Evolutionary conservation across 2,113 vertebrate genomes (phyloP).

Genomic region (Isichthys henryi): DNA sequence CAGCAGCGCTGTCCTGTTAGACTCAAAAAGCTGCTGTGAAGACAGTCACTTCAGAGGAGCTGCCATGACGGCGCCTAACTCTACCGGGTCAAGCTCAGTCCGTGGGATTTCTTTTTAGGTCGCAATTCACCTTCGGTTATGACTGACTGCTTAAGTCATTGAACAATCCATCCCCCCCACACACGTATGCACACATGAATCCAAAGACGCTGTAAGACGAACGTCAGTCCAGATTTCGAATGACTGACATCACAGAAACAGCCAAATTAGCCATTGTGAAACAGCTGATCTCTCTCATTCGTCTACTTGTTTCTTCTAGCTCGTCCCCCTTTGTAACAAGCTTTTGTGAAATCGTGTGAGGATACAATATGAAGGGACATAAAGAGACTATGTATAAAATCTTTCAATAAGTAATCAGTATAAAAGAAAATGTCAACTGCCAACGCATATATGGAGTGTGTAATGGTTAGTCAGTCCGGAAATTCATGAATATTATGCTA

Average conservation of each 20-base stretch:
- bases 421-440: background rate
- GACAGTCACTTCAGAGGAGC: background rate
- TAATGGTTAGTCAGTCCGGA: background rate
- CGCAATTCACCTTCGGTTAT: slow-evolving; percentile 56
- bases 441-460: background rate
- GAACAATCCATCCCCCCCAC: slow-evolving; percentile 52
- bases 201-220: slow-evolving; percentile 49
- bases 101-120: slow-evolving; percentile 49
- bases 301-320: background rate
- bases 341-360: background rate
- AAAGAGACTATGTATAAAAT: background rate
- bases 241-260: slow-evolving; percentile 50
- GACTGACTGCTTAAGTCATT: slow-evolving; percentile 55
- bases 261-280: slow-evolving; percentile 5
- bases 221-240: slow-evolving; percentile 60
- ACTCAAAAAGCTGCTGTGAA: background rate
- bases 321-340: background rate
- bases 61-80: background rate
- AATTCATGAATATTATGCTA: background rate
- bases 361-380: background rate
- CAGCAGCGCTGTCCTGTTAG: background rate
- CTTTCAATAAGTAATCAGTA: background rate
- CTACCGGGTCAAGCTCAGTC: slow-evolving; percentile 30
- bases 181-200: slow-evolving; percentile 36
- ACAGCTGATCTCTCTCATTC: slow-evolving; percentile 37